Base-by-base conservation (phyloP, 2,113 vertebrate genomes). In the Mesocricetus auratus region DNA sequence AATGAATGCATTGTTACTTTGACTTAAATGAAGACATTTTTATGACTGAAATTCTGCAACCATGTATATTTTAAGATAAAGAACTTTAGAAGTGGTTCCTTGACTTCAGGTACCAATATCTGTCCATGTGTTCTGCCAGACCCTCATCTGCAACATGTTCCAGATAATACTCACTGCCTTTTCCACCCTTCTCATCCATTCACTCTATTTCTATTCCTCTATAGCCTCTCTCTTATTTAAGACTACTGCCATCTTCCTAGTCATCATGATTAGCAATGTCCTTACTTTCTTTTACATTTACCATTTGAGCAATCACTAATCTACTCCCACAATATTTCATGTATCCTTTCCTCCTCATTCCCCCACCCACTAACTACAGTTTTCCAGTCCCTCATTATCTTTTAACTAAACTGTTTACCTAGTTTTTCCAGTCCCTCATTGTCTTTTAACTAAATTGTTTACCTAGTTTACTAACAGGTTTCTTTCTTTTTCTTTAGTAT, bases 1-100 rank as follows among this genome's bases (percentile, higher is more conserved):
- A 93, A 95, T 86, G 64, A 94, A 90, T 91, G 79, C 89, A 13
- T 19, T 95, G 26, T 58, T 93, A 69, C 16, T 31, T 86, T 86
- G 66, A 95, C 50, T 87, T 93, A 87, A 82, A 50, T 75, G 58
- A 31, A 90, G 71, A 89, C 8, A 26, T 16, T 95, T 58, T 87
- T 75, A 53, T 69, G 75, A 81, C 53, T 68, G 50, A 90, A 96
- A 96, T 73, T 86, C 60, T 93, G 15, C 26, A 90, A 7, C 58
- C 8, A 15, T 17, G 42, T 82, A 56, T 75, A 26, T 47, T 74
- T 93, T 64, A 42, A 10, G 31, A 47, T 47, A 83, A 90, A 90
- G 16, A 93, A 86, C 39, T 82, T 95, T 93, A 6, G 53, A 93
- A 60, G 68, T 79, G 71, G 2, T 79, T 47, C 45, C 19, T 79